These are phyloP conservation scores for Phalacrocorax carbo DNA, from an alignment of 2,113 vertebrate genomes.

Conservation along the genomic window DNA sequence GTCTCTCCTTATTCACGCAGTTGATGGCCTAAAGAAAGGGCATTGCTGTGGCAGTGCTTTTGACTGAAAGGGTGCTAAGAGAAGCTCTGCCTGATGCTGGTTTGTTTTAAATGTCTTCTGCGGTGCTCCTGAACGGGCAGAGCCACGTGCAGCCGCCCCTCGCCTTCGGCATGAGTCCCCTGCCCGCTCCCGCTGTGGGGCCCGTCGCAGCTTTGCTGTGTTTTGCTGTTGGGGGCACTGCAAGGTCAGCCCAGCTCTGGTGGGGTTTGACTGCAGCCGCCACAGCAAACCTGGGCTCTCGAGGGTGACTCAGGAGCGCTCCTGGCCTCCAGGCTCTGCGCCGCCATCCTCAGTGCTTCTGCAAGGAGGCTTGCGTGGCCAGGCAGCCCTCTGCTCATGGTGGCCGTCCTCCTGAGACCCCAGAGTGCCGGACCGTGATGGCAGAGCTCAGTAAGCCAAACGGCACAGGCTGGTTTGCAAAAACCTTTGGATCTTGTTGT, in stretches of 20 bases:
- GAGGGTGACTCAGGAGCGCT: accelerated
- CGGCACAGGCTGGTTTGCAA: background rate
- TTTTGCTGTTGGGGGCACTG: background rate
- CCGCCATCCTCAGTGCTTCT: background rate
- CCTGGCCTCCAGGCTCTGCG: background rate
- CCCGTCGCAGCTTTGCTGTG: background rate
- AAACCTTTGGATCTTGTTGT: background rate
- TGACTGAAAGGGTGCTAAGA: background rate
- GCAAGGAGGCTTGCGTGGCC: background rate
- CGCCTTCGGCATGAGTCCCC: background rate
- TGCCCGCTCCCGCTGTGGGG: background rate
- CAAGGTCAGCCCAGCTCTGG: background rate
- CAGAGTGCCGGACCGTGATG: background rate
- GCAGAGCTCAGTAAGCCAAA: background rate
- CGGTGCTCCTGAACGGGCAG: background rate
- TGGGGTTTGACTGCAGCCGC: background rate
- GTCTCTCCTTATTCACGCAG: background rate
- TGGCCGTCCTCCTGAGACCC: background rate
- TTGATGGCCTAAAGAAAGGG: background rate
- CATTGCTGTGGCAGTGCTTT: background rate
- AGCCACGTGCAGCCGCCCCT: accelerated
- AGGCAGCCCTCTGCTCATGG: background rate
- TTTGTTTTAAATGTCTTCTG: background rate
- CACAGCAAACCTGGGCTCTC: background rate
- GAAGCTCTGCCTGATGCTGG: background rate